Percentiles rank a stretch among this genome's conserved stretches.
Conservation (phyloP, 2,113 vertebrate species). For the Ginglymostoma cirratum region DNA sequence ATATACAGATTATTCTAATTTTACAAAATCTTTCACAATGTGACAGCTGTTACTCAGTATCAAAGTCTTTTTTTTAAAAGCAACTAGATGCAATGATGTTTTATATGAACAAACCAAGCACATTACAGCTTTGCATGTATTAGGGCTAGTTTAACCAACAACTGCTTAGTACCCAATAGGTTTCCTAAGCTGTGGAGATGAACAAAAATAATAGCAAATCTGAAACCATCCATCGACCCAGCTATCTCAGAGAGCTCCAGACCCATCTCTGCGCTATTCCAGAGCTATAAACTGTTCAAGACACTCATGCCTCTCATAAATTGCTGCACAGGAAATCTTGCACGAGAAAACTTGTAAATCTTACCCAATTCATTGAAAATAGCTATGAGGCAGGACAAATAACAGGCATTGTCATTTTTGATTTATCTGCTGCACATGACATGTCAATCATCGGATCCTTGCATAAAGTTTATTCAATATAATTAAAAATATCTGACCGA, state of each 20-base stretch:
- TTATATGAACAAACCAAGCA: constrained; percentile 7
- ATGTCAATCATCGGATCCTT: too few species aligned
- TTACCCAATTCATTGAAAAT: not conserved
- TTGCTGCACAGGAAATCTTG: too few species aligned
- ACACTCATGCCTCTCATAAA: not conserved
- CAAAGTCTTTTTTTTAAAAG: not conserved
- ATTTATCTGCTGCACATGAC: not conserved
- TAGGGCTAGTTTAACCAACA: too few species aligned
- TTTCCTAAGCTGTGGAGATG: not conserved
- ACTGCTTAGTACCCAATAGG: not conserved
- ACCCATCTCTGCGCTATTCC: not conserved
- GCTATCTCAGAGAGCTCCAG: not conserved
- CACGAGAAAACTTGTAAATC: not conserved
- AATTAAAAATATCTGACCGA: too few species aligned
- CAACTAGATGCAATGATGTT: not conserved
- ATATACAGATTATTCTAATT: not conserved
- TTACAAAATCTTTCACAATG: not conserved
- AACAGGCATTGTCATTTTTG: not conserved
- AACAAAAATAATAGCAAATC: not conserved
- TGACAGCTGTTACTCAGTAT: not conserved
- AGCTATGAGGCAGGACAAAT: not conserved
- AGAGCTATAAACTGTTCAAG: constrained; percentile 11
- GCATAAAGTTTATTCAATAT: too few species aligned
- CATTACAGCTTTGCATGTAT: not conserved
- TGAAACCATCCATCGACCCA: constrained; percentile 31